Percentiles rank a stretch among this genome's conserved stretches.
phyloP scores from a whole-genome alignment of 2,797 vertebrate genomes.

The Macropus fuliginosus region DNA sequence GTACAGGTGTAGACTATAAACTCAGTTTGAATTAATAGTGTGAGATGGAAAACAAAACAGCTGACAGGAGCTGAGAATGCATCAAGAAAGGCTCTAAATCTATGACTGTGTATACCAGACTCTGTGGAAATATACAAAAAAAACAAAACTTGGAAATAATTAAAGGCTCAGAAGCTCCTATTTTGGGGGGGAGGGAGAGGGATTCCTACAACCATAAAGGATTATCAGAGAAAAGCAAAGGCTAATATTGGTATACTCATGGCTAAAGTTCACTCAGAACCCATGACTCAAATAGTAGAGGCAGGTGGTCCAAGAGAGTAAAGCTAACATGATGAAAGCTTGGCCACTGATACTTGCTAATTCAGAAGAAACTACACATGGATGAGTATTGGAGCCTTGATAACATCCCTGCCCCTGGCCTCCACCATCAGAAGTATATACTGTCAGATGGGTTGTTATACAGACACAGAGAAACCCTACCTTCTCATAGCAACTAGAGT shows the following conservation, averaged over 20 bases:
- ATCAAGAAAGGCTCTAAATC: neutral
- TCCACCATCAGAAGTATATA: too few relatives aligned
- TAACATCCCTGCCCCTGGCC: too few relatives aligned
- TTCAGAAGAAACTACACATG: too few relatives aligned
- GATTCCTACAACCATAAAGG: neutral
- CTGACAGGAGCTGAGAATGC: neutral
- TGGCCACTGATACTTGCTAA: neutral
- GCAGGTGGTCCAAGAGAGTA: neutral
- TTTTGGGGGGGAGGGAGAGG: neutral
- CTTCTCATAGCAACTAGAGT: neutral
- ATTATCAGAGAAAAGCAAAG: neutral
- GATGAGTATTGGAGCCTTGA: too few relatives aligned
- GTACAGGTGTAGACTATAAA: neutral
- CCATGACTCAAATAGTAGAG: neutral
- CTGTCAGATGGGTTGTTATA: too few relatives aligned
- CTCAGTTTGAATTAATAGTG: neutral
- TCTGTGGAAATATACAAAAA: neutral
- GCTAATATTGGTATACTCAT: neutral
- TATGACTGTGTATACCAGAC: neutral
- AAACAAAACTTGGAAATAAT: neutral
- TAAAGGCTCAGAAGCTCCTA: neutral
- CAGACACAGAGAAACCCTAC: neutral
- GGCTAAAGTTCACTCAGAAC: neutral
- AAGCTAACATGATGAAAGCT: neutral
- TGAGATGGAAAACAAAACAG: neutral